These are phyloP conservation scores for Fregata magnificens DNA, from an alignment of 2,113 vertebrate species.

Conservation along the genomic window DNA sequence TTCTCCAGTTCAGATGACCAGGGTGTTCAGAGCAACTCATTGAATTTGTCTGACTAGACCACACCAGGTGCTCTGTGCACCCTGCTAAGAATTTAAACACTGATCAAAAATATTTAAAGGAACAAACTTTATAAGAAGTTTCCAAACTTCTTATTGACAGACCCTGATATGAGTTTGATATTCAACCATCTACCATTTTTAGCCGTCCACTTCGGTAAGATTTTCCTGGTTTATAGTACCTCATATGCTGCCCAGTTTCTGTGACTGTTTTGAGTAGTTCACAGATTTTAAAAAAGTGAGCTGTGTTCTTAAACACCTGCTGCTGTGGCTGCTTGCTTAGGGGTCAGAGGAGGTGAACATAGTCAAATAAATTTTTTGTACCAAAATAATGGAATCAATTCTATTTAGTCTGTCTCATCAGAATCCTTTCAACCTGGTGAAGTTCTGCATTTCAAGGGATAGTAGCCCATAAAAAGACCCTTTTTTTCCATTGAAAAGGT, in stretches of 20 bases:
- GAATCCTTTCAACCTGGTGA: neutral
- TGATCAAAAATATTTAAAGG: neutral
- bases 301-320: neutral
- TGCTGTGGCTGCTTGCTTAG: neutral
- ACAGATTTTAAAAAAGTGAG: neutral
- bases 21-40: neutral
- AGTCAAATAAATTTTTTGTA: neutral
- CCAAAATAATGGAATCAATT: neutral
- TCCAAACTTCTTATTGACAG: neutral
- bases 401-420: neutral
- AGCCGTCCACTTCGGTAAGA: neutral
- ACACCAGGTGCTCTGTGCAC: neutral
- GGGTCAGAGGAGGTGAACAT: neutral
- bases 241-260: neutral
- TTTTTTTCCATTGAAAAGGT: neutral
- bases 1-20: neutral
- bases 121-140: neutral
- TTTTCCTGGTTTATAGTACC: neutral
- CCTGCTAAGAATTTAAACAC: neutral
- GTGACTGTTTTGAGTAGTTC: neutral
- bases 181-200: neutral
- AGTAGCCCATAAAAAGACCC: neutral
- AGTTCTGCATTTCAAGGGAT: neutral
- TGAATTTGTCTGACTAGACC: neutral
- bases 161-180: accelerated